Conservation (phyloP, 2,113 vertebrate species). For the Perccottus glenii region DNA sequence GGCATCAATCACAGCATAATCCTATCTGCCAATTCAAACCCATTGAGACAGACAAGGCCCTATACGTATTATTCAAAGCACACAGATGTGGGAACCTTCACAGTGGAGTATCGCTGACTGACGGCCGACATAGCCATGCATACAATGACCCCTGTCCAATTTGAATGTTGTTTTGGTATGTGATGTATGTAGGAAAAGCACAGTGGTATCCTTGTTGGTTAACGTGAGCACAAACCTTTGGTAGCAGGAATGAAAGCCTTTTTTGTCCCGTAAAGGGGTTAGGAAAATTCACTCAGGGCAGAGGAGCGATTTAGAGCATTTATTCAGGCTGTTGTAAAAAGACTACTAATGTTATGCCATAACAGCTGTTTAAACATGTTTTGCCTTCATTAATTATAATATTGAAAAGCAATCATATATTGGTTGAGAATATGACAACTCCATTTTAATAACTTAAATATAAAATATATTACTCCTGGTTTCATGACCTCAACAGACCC, state of each 20-base stretch:
- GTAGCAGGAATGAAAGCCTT: slow-evolving; percentile 61
- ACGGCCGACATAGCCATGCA: slow-evolving; percentile 18
- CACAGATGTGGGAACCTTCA: slow-evolving; percentile 49
- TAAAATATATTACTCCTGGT: background rate
- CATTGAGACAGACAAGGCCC: slow-evolving; percentile 5
- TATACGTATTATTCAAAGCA: slow-evolving; percentile 26
- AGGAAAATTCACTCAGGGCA: no score
- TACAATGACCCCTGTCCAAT: slow-evolving; percentile 59
- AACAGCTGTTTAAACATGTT: background rate
- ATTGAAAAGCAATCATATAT: background rate
- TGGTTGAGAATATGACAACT: background rate
- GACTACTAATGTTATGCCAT: background rate
- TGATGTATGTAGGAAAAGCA: slow-evolving; percentile 33
- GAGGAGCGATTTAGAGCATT: no score
- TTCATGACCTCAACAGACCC: slow-evolving; percentile 27
- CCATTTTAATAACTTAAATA: background rate
- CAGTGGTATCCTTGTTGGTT: slow-evolving; percentile 43
- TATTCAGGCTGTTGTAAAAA: slow-evolving; percentile 3
- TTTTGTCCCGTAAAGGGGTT: slow-evolving; percentile 52
- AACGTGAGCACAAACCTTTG: slow-evolving; percentile 25
- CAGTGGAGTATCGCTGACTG: slow-evolving; percentile 36
- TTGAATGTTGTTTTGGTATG: slow-evolving; percentile 37
- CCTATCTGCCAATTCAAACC: slow-evolving; percentile 24
- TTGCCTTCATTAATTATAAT: background rate
- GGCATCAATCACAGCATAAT: slow-evolving; percentile 25